These are phyloP conservation scores for Mus spicilegus DNA, from an alignment of 2,113 vertebrate species.

Conservation along the genomic window DNA sequence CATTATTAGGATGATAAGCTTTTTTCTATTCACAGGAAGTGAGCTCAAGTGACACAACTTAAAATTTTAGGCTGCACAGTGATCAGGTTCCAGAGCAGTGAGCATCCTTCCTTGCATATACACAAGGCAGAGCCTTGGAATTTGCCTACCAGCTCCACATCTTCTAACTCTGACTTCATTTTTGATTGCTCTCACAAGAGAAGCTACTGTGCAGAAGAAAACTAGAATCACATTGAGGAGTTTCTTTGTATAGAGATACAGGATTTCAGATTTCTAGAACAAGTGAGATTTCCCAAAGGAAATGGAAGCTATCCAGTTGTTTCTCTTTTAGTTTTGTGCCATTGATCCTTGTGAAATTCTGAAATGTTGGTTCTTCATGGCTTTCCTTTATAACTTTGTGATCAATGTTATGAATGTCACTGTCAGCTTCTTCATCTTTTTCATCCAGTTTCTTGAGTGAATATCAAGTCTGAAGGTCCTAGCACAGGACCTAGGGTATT, in stretches of 20 bases:
- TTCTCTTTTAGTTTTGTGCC: conserved; percentile 88
- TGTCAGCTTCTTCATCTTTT: background rate
- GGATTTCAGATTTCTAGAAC: conserved; percentile 9
- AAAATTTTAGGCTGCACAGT: background rate
- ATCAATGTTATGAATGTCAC: background rate
- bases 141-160: background rate
- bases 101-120: background rate
- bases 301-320: conserved; percentile 63
- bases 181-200: background rate
- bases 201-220: conserved; percentile 50
- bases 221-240: background rate
- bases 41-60: conserved; percentile 47
- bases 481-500: background rate
- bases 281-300: background rate
- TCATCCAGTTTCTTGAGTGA: background rate
- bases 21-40: background rate
- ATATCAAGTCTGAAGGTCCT: background rate
- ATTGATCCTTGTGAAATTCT: conserved; percentile 91
- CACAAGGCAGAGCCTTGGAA: too few species aligned
- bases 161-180: background rate
- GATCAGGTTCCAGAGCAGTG: background rate
- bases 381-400: conserved; percentile 90
- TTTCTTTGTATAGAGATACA: conserved; percentile 31
- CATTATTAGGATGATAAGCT: background rate
- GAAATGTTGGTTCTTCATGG: conserved; percentile 91